A percentile compares a stretch with the other conserved stretches of the same genome.
Conservation (phyloP, 23 tunicate genomes). For the Ciona savignyi region DNA sequence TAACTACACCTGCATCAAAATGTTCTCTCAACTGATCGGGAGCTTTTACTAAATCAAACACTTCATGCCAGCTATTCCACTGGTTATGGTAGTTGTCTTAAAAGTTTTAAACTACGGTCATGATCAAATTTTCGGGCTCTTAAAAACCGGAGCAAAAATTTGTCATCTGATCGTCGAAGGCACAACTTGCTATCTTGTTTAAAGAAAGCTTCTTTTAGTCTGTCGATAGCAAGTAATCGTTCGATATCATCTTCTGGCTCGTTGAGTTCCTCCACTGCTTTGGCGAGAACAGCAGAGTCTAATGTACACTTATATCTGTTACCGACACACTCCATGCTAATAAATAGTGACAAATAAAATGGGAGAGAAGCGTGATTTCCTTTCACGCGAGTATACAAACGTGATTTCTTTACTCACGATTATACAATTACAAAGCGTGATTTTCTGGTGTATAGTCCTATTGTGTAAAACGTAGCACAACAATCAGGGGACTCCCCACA, state of each 20-base stretch:
- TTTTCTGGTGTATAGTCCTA: too few species aligned
- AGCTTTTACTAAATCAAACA: constrained; percentile 51
- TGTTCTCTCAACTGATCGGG: constrained; percentile 37
- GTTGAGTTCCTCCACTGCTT: constrained; percentile 68
- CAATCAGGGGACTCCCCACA: too few species aligned
- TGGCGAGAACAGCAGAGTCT: constrained; percentile 27
- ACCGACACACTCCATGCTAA: too few species aligned
- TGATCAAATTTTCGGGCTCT: constrained; percentile 74
- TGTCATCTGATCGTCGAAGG: constrained; percentile 43
- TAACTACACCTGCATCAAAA: constrained; percentile 27
- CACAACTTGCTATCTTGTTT: constrained; percentile 16
- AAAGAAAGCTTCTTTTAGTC: constrained; percentile 31
- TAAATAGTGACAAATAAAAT: too few species aligned
- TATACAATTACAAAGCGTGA: too few species aligned
- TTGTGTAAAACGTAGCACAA: too few species aligned
- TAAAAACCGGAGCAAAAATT: constrained; percentile 48
- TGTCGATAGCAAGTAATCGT: constrained; percentile 57
- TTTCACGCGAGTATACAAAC: too few species aligned
- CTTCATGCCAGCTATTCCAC: constrained; percentile 33
- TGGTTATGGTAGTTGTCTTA: constrained; percentile 57
- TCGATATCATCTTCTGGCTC: constrained; percentile 70
- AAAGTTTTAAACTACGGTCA: constrained; percentile 54
- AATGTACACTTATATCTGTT: constrained; percentile 60
- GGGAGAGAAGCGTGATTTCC: too few species aligned
- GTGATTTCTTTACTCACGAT: too few species aligned